Evolutionary conservation across 2,113 vertebrate genomes (phyloP), one percentile per base, ranked within the genome.

Genomic region (Ariopsis seemanni): DNA sequence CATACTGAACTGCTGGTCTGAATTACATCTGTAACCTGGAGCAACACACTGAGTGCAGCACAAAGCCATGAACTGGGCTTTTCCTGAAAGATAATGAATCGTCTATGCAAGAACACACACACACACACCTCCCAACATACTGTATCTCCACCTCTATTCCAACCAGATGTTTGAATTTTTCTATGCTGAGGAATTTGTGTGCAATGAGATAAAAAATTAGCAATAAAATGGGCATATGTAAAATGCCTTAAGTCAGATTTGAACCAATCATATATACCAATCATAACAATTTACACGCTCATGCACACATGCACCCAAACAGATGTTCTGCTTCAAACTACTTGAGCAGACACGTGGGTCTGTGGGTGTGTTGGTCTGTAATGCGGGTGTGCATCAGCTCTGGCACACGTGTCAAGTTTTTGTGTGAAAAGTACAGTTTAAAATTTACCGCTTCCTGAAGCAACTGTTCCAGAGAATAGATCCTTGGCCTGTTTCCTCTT

Each of bases 391-490:
- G 30, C 1, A 62, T 71, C 7, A 71, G 25, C 17, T 84, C 14
- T 83, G 30, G 14, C 14, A 57, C 53, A 25, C 52, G 71, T 48
- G 72, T 77, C 34, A 53, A 30, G n/a, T 57, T 27, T 57, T 55
- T 79, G 50, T 30, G 6, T 25, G 1, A 53, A n/a, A 65, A 83
- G 42, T 53, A 4, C 53, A 57, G 57, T 10, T 60, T 57, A 22
- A 75, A 50, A 18, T 97, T 97, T 92, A 99, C 98, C 53, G 97
- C 98, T 93, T 99, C 98, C 94, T 97, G 97, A 71, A 99, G 95
- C 65, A 99, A 96, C 91, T 99, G 98, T 91, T 99, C 98, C 94
- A 97, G 93, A 0, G 98, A 99, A 93, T 99, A 99, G 93, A 99
- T 96, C 58, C 97, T 94, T 78, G 96, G 97, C 14, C 97, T 95